A percentile compares a stretch with the other conserved stretches of the same genome.
phyloP scores from a whole-genome alignment of 2,888 invertebrate genomes.

The Chymomyza amoena region DNA sequence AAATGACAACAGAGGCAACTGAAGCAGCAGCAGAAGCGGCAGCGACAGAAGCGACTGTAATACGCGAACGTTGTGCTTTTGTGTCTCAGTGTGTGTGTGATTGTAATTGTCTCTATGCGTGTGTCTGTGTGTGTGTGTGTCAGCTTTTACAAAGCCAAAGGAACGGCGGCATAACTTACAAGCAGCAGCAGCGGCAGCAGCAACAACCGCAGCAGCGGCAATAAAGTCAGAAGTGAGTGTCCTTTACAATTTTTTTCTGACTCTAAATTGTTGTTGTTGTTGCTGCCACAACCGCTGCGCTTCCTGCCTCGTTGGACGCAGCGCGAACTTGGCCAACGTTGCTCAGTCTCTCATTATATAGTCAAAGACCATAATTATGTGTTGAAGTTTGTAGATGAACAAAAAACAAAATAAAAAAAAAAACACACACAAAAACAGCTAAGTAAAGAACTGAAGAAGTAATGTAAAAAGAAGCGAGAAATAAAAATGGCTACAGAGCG shows the following conservation, averaged over 20 bases:
- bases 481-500: slow-evolving; percentile 7
- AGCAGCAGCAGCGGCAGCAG: slow-evolving; percentile 39
- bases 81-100: slow-evolving; percentile 27
- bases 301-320: slow-evolving; percentile 49
- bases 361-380: slow-evolving; percentile 74
- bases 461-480: slow-evolving; percentile 10
- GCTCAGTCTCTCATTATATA: slow-evolving; percentile 58
- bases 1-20: slow-evolving; percentile 60
- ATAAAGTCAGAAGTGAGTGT: slow-evolving; percentile 66
- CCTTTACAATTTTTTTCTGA: slow-evolving; percentile 56
- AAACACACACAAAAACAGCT: slow-evolving; percentile 35
- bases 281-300: slow-evolving; percentile 21
- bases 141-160: slow-evolving; percentile 54
- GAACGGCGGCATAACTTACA: slow-evolving; percentile 63
- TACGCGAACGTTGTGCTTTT: slow-evolving; percentile 41
- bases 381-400: slow-evolving; percentile 66
- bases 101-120: background rate
- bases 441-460: slow-evolving; percentile 10
- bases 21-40: background rate
- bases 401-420: slow-evolving; percentile 8
- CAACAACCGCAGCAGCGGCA: slow-evolving; percentile 44
- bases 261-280: background rate
- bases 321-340: slow-evolving; percentile 51
- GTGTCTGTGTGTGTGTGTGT: slow-evolving; percentile 26
- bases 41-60: slow-evolving; percentile 42